Evolutionary conservation across 2,113 vertebrate genomes (phyloP).

Genomic region (Diadophis punctatus): DNA sequence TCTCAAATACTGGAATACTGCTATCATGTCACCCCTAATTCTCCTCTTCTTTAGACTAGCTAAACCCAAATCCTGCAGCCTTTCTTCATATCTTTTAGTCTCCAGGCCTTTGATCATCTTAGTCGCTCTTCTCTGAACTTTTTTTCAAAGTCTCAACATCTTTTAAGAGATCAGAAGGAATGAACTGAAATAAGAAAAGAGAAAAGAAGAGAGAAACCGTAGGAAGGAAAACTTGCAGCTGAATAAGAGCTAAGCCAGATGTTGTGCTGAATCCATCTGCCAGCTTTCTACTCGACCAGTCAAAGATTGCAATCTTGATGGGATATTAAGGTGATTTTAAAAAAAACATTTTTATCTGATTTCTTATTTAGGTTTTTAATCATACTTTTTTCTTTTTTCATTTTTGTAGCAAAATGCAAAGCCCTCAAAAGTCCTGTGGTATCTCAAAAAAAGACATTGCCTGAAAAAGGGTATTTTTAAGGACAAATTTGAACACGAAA

Average conservation of each 20-base stretch:
- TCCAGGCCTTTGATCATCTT: too few relatives aligned
- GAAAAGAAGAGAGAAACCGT: constrained; percentile 7
- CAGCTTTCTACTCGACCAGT: constrained; percentile 45
- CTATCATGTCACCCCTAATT: too few relatives aligned
- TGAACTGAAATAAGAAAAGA: not conserved
- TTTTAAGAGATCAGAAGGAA: not conserved
- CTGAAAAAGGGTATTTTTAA: not conserved
- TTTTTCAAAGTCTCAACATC: too few relatives aligned
- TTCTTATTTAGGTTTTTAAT: constrained; percentile 30
- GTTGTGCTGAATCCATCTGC: constrained; percentile 52
- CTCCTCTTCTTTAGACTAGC: too few relatives aligned
- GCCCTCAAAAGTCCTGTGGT: not conserved
- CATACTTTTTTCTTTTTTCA: not conserved
- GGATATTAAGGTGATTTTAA: constrained; percentile 10
- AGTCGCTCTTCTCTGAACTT: too few relatives aligned
- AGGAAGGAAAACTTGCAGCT: constrained; percentile 26
- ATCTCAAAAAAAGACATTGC: not conserved
- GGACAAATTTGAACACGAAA: not conserved
- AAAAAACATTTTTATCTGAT: constrained; percentile 43
- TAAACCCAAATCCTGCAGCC: too few relatives aligned
- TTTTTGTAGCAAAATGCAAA: not conserved
- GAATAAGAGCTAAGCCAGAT: constrained; percentile 59
- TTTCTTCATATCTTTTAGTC: too few relatives aligned
- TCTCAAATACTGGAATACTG: too few relatives aligned
- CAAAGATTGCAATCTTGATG: constrained; percentile 37